Base-by-base conservation (phyloP, 1,140 invertebrate species). In the Calephelis nemesis region DNA sequence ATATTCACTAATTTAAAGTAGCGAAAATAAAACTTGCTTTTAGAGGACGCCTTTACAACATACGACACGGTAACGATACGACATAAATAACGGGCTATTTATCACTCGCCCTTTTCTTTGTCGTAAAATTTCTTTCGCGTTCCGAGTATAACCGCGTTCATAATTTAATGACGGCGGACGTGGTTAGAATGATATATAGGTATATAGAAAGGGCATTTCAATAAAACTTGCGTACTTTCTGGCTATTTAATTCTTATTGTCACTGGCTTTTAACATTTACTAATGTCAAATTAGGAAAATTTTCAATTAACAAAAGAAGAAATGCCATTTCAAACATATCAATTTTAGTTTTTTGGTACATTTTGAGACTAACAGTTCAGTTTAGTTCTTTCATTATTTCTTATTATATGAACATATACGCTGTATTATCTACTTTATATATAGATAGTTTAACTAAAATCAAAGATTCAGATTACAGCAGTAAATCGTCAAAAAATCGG, bases 31-130 rank as follows among this genome's bases (percentile, higher is more conserved):
- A 71, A 66, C 40, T 50, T 62, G 15, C 65, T 64, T 71, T 71
- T 71, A 71, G 73, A 49, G 45, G 45, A 62, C 60, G 49, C 13
- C 60, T 10, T 67, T 45, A 66, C 49, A 68, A 30, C 47, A 54
- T 12, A 65, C 70, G 70, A 72, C 45, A 69, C 69, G 49, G 45
- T 66, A 39, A 68, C 68, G 71, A 71, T 45, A 75, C 69, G 71
- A 63, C 15, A 60, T 58, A 58, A 58, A 58, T 58, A 58, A 58
- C 30, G 52, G 52, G 15, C 52, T 58, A 58, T 58, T 58, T 58
- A 58, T 58, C 52, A 58, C 52, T 11, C 52, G 52, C 52, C 52
- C 52, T 58, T 58, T 58, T 58, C 52, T 39, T 58, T 58, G 52
- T 58, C 52, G 52, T 58, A 58, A 58, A 58, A 58, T 58, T 58